Base-by-base conservation (phyloP, 2,797 vertebrate species). In the Gymnothorax reevesii region DNA sequence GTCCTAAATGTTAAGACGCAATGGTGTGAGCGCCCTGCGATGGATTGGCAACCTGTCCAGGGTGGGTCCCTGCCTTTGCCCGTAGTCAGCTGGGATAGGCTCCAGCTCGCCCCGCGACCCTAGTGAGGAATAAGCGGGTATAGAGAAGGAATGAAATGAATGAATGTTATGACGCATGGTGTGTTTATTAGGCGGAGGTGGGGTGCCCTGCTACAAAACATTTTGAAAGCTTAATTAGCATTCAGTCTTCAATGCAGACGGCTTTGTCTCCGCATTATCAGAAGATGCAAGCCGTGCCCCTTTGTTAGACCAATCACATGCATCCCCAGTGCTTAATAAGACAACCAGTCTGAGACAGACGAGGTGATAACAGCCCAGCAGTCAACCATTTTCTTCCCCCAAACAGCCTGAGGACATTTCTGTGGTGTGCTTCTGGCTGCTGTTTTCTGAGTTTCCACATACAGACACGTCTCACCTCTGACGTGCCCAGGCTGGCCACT, bases 391-490 rank as follows among this genome's bases (percentile, higher is more conserved):
- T 7, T 4, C 25, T 17, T 2, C 42, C 5, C 17, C 15, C 73
- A 77, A 71, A 20, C 73, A 66, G 88, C 87, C 89, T 27, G 62
- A 87, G 88, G 90, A 90, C 73, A 80, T 83, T 82, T 87, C 86
- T 87, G 86, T 84, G 79, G 9, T 84, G 22, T 7, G 69, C 85
- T 84, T 89, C 89, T 86, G 88, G 87, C 87, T 88, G 83, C 69
- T 71, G 57, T 9, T 87, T 84, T 88, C 89, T 84, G 89, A 88
- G 87, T 88, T 84, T 89, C 60, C 83, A 54, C n/a, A 17, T 77
- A 57, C 83, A 77, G 87, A 87, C 82, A 69, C 66, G 80, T 69
- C 33, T 84, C 89, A 91, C 85, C 86, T 71, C 17, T 86, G 87
- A 83, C 86, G 66, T 77, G 55, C 86, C 59, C 82, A 57, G 83